These are phyloP conservation scores for Cebidichthys violaceus DNA, from an alignment of 2,113 vertebrate species.

Conservation along the genomic window DNA sequence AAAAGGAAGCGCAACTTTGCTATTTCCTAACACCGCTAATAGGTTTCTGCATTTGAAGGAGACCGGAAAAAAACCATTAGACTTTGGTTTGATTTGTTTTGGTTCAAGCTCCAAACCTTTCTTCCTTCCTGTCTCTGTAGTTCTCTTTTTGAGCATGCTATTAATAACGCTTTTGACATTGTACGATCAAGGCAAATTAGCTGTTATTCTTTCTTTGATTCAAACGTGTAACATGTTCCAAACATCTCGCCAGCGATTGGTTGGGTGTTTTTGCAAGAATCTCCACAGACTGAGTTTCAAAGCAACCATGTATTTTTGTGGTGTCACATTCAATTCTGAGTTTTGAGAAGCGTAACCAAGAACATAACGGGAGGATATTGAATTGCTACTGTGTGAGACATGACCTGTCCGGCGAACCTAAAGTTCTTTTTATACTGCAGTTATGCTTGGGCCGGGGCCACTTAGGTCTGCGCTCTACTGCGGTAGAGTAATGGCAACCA, in stretches of 20 bases:
- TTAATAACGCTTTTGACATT: constrained; percentile 50
- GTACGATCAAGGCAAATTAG: constrained; percentile 57
- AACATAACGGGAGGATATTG: constrained; percentile 78
- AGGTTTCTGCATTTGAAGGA: constrained; percentile 40
- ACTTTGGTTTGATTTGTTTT: constrained; percentile 49
- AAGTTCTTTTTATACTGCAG: constrained; percentile 73
- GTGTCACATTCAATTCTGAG: constrained; percentile 72
- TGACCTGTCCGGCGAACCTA: constrained; percentile 82
- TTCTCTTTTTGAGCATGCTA: constrained; percentile 51
- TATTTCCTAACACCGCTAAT: constrained; percentile 12
- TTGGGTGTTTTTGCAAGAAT: constrained; percentile 56
- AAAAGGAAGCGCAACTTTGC: constrained; percentile 26
- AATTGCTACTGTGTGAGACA: constrained; percentile 79
- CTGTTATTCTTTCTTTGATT: constrained; percentile 66
- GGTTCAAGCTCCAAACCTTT: constrained; percentile 15
- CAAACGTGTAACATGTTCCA: constrained; percentile 58
- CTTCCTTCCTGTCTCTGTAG: constrained; percentile 28
- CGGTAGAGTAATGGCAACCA: constrained; percentile 71
- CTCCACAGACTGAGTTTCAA: constrained; percentile 62
- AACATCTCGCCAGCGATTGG: constrained; percentile 54
- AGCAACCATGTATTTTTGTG: constrained; percentile 81
- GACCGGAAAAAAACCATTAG: constrained; percentile 30
- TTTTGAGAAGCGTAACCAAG: constrained; percentile 79
- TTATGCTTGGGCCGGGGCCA: constrained; percentile 78
- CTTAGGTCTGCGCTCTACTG: constrained; percentile 66